Conservation (phyloP, 2,888 invertebrate species). For the Epicampocera succincta region DNA sequence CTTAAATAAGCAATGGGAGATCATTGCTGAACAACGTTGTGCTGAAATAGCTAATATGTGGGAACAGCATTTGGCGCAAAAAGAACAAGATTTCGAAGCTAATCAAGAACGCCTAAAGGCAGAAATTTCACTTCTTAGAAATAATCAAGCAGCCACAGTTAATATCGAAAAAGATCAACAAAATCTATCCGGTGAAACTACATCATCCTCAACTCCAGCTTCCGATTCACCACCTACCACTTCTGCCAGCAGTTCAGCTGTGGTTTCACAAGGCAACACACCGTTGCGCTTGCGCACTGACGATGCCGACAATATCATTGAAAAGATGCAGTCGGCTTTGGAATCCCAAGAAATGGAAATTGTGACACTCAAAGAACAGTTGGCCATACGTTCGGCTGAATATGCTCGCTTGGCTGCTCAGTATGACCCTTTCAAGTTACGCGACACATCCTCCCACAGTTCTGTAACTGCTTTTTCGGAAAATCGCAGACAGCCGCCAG, state of each 20-base stretch:
- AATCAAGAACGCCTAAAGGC: conserved; percentile 82
- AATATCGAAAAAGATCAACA: conserved; percentile 49
- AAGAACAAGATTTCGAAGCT: conserved; percentile 85
- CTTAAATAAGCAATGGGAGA: conserved; percentile 81
- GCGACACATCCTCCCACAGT: conserved; percentile 75
- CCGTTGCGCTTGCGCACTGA: conserved; percentile 70
- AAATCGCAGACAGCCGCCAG: conserved; percentile 34
- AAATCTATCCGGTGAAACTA: conserved; percentile 67
- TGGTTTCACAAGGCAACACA: conserved; percentile 70
- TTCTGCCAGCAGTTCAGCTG: conserved; percentile 69
- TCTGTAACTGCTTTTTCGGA: conserved; percentile 62
- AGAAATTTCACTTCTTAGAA: conserved; percentile 81
- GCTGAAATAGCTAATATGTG: conserved; percentile 87
- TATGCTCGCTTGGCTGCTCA: conserved; percentile 83
- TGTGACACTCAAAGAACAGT: conserved; percentile 87
- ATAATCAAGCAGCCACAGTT: conserved; percentile 80
- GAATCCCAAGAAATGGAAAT: conserved; percentile 89
- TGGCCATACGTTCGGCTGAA: conserved; percentile 84
- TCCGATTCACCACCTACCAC: conserved; percentile 68
- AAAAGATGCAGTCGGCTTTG: conserved; percentile 83
- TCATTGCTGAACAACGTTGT: conserved; percentile 86
- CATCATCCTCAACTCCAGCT: conserved; percentile 70
- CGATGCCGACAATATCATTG: conserved; percentile 76
- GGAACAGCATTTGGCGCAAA: conserved; percentile 86
- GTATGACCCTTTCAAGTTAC: conserved; percentile 80